Evolutionary conservation across 2,888 invertebrate species (phyloP).

Genomic region (Cyclophora albipunctata): DNA sequence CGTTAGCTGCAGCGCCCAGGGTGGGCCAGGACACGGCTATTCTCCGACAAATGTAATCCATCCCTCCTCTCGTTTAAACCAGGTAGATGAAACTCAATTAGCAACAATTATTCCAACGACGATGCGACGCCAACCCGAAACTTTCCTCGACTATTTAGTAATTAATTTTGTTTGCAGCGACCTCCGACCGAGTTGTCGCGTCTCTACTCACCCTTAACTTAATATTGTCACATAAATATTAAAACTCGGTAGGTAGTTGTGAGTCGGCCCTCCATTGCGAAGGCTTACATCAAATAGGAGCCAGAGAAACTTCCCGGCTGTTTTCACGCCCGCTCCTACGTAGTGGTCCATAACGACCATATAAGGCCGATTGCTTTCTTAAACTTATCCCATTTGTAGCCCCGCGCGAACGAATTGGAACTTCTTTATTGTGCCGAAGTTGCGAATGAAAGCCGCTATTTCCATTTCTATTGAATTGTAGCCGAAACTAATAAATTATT

Average conservation of each 20-base stretch:
- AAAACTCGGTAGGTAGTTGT: constrained; percentile 27
- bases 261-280: constrained; percentile 32
- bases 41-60: constrained; percentile 32
- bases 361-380: constrained; percentile 73
- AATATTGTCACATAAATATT: constrained; percentile 22
- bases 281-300: constrained; percentile 58
- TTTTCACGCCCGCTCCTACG: constrained; percentile 53
- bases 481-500: constrained; percentile 51
- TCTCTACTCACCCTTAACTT: constrained; percentile 22
- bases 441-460: constrained; percentile 58
- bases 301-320: constrained; percentile 61
- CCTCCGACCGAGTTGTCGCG: constrained; percentile 35
- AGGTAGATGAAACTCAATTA: constrained; percentile 65
- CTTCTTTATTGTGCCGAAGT: constrained; percentile 68
- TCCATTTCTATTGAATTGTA: constrained; percentile 62
- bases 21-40: constrained; percentile 14
- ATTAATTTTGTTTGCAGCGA: constrained; percentile 63
- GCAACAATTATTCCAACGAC: constrained; percentile 61
- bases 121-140: constrained; percentile 55
- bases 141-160: constrained; percentile 61
- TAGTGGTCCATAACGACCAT: constrained; percentile 69
- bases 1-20: constrained; percentile 27
- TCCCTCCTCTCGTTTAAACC: constrained; percentile 33
- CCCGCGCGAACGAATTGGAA: constrained; percentile 58
- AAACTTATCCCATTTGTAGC: constrained; percentile 72